Evolutionary conservation across 2,888 invertebrate species (phyloP).

Genomic region (Parochlus steinenii): DNA sequence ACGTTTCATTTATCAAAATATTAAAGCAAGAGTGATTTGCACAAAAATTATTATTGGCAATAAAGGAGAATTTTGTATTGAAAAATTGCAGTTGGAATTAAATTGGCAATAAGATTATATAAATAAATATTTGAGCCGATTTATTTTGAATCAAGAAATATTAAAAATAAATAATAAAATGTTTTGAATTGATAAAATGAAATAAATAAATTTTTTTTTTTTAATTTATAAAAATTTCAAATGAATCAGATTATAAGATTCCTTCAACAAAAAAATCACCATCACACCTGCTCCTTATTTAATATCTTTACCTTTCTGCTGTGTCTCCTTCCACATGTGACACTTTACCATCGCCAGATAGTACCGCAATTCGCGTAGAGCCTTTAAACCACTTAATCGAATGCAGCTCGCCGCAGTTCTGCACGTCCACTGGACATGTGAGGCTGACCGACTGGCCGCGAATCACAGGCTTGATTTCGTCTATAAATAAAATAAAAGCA

Average conservation of each 20-base stretch:
- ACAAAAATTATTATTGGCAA: not conserved
- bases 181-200: too few species aligned
- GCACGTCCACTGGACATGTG: constrained; percentile 48
- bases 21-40: not conserved
- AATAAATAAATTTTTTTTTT: not conserved
- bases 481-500: constrained; percentile 18
- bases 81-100: too few species aligned
- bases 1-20: not conserved
- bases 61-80: not conserved
- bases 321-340: constrained; percentile 26
- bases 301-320: constrained; percentile 23
- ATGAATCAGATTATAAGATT: too few species aligned
- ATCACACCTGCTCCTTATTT: not conserved
- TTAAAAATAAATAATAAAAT: too few species aligned
- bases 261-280: not conserved
- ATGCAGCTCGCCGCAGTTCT: constrained; percentile 54
- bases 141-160: constrained; percentile 2
- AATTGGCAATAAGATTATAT: too few species aligned
- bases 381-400: constrained; percentile 68
- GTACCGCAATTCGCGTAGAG: constrained; percentile 29
- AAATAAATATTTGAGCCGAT: too few species aligned
- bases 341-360: constrained; percentile 28
- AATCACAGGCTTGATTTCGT: constrained; percentile 25
- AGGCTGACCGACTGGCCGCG: constrained; percentile 37
- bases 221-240: not conserved